Base-by-base conservation (phyloP, 1,140 invertebrate species). In the Brachionus sp. region DNA sequence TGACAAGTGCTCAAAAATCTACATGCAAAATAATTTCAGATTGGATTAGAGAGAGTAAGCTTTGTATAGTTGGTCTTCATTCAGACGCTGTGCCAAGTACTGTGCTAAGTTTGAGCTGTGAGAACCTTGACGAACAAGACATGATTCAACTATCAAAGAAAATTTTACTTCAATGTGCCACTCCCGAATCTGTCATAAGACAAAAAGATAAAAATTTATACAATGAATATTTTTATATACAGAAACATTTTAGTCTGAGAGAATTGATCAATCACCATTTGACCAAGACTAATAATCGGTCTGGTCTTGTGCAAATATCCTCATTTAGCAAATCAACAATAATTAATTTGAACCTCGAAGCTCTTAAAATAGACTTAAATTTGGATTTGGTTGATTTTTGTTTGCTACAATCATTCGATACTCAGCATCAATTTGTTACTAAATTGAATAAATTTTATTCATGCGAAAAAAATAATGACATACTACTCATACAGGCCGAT, bases 401-500 rank as follows among this genome's bases (percentile, higher is more conserved):
- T 33, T 70, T 84, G n/a, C 46, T 85, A 19, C 82, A 84, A 39
- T 70, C 84, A 7, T 84, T 85, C 33, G 84, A 84, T 33, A 85
- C 85, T 23, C 82, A 85, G 46, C 84, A 85, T 25, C 85, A 85
- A 66, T 85, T 85, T 77, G 83, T 33, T n/a, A 57, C 73, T 10
- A 46, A 44, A 66, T 37, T 85, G 9, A 83, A 77, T 57, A 82
- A 33, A 78, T 50, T 85, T 64, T 70, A 53, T 39, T 50, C 25
- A 25, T 35, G 25, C 2, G 23, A 23, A 19, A 57, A 83, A 13
- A 10, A 35, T 4, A 77, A 37, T 13, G 84, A 84, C 2, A 64
- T 88, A 12, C 66, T 88, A 37, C 75, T 88, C 23, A 77, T 88
- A 29, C 87, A 88, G 62, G 86, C 86, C 85, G 87, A 87, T 42